phyloP scores from a whole-genome alignment of 2,888 invertebrate genomes.

The Ophraella communa region DNA sequence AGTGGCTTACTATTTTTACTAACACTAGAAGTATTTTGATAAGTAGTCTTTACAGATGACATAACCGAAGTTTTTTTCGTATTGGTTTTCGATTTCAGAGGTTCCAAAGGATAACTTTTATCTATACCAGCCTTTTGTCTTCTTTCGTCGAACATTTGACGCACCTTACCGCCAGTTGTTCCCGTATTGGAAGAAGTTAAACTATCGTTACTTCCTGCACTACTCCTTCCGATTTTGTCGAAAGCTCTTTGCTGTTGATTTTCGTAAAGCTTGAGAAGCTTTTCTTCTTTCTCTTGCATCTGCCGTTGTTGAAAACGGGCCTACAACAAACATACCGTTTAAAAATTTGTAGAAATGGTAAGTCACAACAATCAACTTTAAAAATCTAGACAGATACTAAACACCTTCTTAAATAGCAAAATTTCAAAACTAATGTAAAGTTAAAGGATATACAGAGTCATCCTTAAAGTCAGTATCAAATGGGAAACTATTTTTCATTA shows the following conservation, averaged over 20 bases:
- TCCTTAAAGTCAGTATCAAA: no score
- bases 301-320: slow-evolving; percentile 85
- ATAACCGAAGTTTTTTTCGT: slow-evolving; percentile 41
- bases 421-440: no score
- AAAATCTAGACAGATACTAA: no score
- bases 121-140: slow-evolving; percentile 79
- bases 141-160: slow-evolving; percentile 87
- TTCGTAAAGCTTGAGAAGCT: slow-evolving; percentile 74
- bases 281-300: slow-evolving; percentile 80
- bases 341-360: no score
- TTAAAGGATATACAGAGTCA: no score
- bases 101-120: slow-evolving; percentile 82
- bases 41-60: slow-evolving; percentile 52
- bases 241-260: slow-evolving; percentile 72
- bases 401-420: no score
- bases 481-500: no score
- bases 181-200: slow-evolving; percentile 42
- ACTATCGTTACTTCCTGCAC: slow-evolving; percentile 61
- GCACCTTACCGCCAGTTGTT: slow-evolving; percentile 62
- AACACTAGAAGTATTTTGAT: slow-evolving; percentile 56
- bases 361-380: background rate
- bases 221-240: slow-evolving; percentile 64
- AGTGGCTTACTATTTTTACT: slow-evolving; percentile 57
- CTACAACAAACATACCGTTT: slow-evolving; percentile 60
- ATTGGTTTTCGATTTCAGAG: slow-evolving; percentile 64